These are phyloP conservation scores for Wasmannia auropunctata DNA, from an alignment of 1,140 invertebrate genomes.

Conservation along the genomic window DNA sequence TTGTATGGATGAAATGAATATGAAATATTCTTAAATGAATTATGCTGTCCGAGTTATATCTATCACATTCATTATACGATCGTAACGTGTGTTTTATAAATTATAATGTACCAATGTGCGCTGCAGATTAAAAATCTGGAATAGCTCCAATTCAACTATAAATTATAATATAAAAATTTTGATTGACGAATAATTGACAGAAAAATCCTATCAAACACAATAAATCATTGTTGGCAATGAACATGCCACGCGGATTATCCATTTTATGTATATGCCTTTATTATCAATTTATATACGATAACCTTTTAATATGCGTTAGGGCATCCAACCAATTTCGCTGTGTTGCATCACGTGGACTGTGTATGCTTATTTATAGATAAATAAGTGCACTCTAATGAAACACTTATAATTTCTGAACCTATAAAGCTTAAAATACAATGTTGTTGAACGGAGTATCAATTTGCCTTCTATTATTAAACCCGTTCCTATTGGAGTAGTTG, in stretches of 20 bases:
- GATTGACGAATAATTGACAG: background rate
- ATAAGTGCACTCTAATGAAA: constrained; percentile 71
- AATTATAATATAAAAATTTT: background rate
- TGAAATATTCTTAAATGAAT: constrained; percentile 22
- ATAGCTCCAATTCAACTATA: background rate
- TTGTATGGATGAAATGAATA: background rate
- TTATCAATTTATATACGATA: background rate
- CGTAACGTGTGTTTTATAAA: constrained; percentile 21
- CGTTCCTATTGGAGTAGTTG: constrained; percentile 57
- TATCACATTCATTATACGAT: constrained; percentile 20
- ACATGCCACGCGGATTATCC: background rate
- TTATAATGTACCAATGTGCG: background rate
- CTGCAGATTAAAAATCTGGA: background rate
- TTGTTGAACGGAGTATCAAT: constrained; percentile 67
- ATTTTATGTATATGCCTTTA: background rate
- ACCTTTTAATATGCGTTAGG: background rate
- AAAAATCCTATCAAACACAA: background rate
- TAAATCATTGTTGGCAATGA: background rate
- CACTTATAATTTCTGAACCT: constrained; percentile 70
- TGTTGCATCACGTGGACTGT: constrained; percentile 62
- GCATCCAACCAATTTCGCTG: background rate
- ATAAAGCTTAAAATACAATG: constrained; percentile 72
- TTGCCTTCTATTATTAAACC: constrained; percentile 66
- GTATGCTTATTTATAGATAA: constrained; percentile 70
- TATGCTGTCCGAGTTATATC: background rate